phyloP scores from a whole-genome alignment of 2,113 vertebrate species.

The Pimephales promelas region DNA sequence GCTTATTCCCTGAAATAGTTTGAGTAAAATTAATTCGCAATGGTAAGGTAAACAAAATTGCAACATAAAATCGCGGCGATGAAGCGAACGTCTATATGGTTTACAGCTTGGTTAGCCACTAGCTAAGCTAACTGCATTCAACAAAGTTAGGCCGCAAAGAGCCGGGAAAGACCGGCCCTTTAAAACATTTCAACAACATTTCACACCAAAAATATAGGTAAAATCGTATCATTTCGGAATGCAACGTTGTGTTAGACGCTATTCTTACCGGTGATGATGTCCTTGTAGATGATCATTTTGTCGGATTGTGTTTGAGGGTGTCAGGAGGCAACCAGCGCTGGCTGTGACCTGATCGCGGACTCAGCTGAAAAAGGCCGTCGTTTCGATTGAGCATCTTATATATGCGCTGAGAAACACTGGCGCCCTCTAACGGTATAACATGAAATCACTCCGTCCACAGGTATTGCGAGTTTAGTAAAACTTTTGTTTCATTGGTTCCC shows the following conservation, averaged over 20 bases:
- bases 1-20: accelerated
- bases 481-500: not conserved
- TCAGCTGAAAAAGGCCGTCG: constrained; percentile 54
- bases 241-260: accelerated
- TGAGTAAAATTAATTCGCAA: not conserved
- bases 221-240: not conserved
- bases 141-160: constrained; percentile 29
- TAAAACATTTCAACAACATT: not conserved
- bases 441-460: not conserved
- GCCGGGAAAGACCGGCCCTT: not conserved
- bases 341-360: constrained; percentile 43
- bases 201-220: not conserved
- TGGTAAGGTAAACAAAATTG: no score
- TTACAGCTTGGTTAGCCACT: not conserved
- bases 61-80: not conserved
- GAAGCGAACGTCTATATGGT: not conserved
- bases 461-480: not conserved
- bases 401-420: constrained; percentile 36
- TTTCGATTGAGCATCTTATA: constrained; percentile 35
- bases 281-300: constrained; percentile 84
- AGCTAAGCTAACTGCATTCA: constrained; percentile 6
- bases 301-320: constrained; percentile 52
- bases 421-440: constrained; percentile 36
- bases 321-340: constrained; percentile 15
- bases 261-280: constrained; percentile 78